These are phyloP conservation scores for Alectoris magna DNA, from an alignment of 2,797 vertebrate species.

Conservation along the genomic window DNA sequence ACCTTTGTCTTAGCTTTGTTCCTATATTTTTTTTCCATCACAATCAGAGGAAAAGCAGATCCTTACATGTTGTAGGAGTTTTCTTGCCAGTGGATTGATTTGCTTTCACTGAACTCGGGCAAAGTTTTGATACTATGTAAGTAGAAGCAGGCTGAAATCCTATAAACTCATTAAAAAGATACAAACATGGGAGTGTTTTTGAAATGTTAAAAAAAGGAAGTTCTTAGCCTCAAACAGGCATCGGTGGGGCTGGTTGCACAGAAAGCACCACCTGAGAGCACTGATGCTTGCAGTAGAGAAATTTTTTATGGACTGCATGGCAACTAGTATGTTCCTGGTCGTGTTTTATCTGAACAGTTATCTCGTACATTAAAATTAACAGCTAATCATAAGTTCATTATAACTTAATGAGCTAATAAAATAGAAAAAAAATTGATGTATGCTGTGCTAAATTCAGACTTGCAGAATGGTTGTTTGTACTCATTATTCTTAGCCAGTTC, in stretches of 20 bases:
- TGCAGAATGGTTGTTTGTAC: background rate
- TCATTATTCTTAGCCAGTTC: background rate
- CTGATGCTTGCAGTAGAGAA: background rate
- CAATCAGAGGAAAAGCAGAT: background rate
- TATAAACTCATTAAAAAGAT: slow-evolving; percentile 41
- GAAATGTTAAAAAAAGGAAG: background rate
- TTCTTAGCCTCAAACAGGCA: background rate
- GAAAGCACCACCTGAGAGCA: background rate
- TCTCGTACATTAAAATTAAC: background rate
- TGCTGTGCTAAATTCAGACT: background rate
- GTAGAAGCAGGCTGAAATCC: slow-evolving; percentile 11
- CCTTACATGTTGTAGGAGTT: background rate
- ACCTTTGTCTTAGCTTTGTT: background rate
- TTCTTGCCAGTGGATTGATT: background rate
- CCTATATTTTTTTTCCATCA: background rate
- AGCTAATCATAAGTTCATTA: background rate
- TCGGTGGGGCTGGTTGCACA: background rate
- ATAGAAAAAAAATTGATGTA: background rate
- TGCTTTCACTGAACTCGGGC: background rate
- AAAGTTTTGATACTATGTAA: slow-evolving; percentile 20
- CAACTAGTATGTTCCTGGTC: background rate
- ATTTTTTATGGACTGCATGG: background rate
- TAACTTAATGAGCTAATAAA: background rate
- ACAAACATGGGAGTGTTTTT: background rate
- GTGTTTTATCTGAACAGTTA: background rate